Percentiles rank a stretch among this genome's conserved stretches.
Conservation (phyloP, 2,797 vertebrate genomes). For the Australoheros facetus region DNA sequence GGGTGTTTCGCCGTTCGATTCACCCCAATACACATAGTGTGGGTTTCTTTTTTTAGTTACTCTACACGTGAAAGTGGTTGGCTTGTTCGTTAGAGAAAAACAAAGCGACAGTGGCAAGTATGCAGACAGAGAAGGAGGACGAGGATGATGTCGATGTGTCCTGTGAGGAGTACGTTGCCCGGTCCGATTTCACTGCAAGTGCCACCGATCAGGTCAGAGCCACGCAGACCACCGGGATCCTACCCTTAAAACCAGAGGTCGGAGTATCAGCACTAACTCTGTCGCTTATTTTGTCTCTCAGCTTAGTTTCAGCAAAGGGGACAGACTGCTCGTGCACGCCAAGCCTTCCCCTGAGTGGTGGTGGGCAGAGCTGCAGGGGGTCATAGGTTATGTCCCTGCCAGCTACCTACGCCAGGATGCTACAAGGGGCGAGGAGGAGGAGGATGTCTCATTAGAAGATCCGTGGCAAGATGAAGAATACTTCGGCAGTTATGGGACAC, state of each 20-base stretch:
- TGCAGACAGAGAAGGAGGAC: slow-evolving; percentile 50
- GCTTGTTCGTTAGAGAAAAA: not conserved
- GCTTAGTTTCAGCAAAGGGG: slow-evolving; percentile 77
- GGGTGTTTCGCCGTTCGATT: not conserved
- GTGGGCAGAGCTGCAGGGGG: slow-evolving; percentile 81
- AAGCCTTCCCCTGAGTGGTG: slow-evolving; percentile 82
- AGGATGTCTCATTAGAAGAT: slow-evolving; percentile 63
- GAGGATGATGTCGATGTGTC: slow-evolving; percentile 12
- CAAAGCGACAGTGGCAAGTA: not conserved
- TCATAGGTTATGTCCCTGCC: slow-evolving; percentile 81
- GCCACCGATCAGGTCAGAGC: slow-evolving; percentile 70
- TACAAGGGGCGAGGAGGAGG: slow-evolving; percentile 38
- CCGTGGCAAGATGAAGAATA: slow-evolving; percentile 87
- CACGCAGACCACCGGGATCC: not conserved
- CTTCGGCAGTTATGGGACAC: slow-evolving; percentile 84
- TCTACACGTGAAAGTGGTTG: not conserved
- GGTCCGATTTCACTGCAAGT: slow-evolving; percentile 63
- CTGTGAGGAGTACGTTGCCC: slow-evolving; percentile 55
- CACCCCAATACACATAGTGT: too few species aligned
- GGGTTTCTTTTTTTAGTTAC: fast-evolving
- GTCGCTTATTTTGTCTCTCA: slow-evolving; percentile 25
- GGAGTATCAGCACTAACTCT: not conserved
- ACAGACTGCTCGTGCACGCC: slow-evolving; percentile 76
- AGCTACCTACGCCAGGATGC: slow-evolving; percentile 63
- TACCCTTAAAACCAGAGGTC: not conserved